These are phyloP conservation scores for Rosalia funebris DNA, from an alignment of 2,888 invertebrate genomes.

Conservation along the genomic window DNA sequence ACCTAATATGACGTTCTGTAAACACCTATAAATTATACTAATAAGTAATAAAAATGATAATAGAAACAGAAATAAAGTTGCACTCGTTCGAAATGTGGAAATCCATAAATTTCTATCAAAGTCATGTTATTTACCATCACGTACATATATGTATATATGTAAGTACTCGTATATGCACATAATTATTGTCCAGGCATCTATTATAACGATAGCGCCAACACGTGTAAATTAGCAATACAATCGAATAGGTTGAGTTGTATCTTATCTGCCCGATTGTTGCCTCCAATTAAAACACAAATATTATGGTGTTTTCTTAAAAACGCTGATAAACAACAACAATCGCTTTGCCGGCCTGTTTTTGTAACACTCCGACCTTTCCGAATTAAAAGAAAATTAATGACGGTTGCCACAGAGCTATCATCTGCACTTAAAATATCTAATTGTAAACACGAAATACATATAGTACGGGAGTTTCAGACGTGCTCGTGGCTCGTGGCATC, in stretches of 20 bases:
- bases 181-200: background rate
- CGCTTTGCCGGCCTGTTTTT: conserved; percentile 11
- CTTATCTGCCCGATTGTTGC: background rate
- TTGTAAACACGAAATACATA: too few species aligned
- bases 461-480: too few species aligned
- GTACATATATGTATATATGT: too few species aligned
- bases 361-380: conserved; percentile 34
- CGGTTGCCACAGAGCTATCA: conserved; percentile 1
- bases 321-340: conserved; percentile 17
- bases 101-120: too few species aligned
- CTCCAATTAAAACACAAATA: background rate
- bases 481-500: too few species aligned
- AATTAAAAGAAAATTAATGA: conserved; percentile 22
- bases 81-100: too few species aligned
- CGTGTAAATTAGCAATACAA: background rate
- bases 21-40: too few species aligned
- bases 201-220: background rate
- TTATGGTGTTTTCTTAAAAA: background rate
- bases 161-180: background rate
- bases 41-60: too few species aligned
- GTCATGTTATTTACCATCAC: too few species aligned
- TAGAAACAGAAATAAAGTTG: too few species aligned
- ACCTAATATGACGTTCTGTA: too few species aligned
- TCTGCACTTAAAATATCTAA: conserved; percentile 21
- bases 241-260: background rate